phyloP scores from a whole-genome alignment of 2,113 vertebrate species.

The Istiophorus platypterus region DNA sequence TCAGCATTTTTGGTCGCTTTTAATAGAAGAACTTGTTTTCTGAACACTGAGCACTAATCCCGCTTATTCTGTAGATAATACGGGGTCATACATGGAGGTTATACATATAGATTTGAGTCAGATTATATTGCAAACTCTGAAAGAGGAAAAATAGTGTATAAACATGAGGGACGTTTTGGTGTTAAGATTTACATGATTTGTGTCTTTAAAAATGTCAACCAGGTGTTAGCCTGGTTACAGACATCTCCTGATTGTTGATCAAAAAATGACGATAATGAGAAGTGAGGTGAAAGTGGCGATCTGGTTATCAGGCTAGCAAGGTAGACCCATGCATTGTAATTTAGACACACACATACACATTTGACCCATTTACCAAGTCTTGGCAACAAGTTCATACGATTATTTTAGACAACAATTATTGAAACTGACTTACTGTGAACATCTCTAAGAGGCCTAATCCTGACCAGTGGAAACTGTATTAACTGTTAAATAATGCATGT shows the following conservation, averaged over 20 bases:
- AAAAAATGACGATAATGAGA: no score
- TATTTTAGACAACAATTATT: constrained; percentile 37
- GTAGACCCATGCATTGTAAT: neutral
- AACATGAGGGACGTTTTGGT: no score
- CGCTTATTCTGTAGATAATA: neutral
- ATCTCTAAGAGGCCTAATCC: neutral
- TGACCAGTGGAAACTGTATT: neutral
- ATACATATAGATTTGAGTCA: neutral
- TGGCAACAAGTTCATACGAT: constrained; percentile 2
- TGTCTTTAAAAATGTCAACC: neutral
- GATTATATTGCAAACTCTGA: no score
- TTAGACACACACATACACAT: neutral
- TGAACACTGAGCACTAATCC: neutral
- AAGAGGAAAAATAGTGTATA: no score
- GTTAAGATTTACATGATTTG: neutral
- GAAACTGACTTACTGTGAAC: neutral
- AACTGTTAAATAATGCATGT: neutral
- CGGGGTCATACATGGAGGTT: neutral
- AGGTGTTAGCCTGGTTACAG: neutral
- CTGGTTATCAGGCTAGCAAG: neutral
- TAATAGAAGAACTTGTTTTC: constrained; percentile 3
- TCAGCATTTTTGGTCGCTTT: no score
- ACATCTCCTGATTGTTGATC: no score
- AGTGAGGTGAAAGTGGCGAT: neutral
- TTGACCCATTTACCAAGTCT: constrained; percentile 27